These are phyloP conservation scores for Capricornis sumatraensis DNA, from an alignment of 2,113 vertebrate genomes.

Conservation along the genomic window DNA sequence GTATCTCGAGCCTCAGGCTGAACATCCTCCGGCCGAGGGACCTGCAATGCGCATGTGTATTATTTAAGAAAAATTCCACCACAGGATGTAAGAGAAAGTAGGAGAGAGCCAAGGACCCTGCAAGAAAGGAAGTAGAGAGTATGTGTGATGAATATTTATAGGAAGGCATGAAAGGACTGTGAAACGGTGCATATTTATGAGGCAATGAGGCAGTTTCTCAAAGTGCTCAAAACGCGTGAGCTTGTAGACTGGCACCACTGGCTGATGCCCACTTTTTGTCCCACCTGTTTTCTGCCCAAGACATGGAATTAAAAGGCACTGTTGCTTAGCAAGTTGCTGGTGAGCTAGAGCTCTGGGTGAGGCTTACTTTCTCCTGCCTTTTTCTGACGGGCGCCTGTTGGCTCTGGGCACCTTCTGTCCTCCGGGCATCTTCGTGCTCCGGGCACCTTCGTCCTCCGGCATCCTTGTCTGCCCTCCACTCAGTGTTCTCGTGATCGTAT, in stretches of 20 bases:
- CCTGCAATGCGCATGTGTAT: neutral
- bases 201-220: fast-evolving
- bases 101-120: neutral
- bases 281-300: neutral
- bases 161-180: neutral
- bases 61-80: neutral
- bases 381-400: neutral
- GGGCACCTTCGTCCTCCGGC: neutral
- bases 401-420: neutral
- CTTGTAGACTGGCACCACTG: neutral
- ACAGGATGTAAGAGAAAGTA: neutral
- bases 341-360: neutral
- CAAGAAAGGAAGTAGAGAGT: neutral
- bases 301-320: neutral
- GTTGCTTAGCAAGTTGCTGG: neutral
- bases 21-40: neutral
- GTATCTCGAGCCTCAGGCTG: neutral
- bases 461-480: neutral
- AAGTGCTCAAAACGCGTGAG: neutral
- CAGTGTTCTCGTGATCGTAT: neutral
- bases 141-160: neutral
- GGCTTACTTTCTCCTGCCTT: fast-evolving
- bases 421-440: neutral
- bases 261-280: neutral
- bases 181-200: neutral